Conservation (phyloP, 2,113 vertebrate species). For the Menura novaehollandiae region DNA sequence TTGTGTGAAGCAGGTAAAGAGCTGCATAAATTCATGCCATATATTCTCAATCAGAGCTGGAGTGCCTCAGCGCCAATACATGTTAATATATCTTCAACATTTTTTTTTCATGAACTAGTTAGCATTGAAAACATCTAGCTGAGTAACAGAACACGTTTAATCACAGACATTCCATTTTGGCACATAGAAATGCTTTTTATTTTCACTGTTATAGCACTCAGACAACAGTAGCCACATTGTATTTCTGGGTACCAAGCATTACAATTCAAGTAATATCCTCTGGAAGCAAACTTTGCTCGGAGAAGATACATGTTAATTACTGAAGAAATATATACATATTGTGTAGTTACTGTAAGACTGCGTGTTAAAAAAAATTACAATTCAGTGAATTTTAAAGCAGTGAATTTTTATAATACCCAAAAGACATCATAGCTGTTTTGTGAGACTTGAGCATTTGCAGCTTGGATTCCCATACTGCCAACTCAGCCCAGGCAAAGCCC, state of each 20-base stretch:
- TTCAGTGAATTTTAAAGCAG: background rate
- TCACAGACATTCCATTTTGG: background rate
- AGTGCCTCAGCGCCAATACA: background rate
- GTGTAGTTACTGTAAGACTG: background rate
- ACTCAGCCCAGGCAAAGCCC: background rate
- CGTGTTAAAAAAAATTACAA: background rate
- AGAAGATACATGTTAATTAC: background rate
- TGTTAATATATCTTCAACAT: background rate
- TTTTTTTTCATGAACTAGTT: background rate
- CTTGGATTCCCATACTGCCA: background rate
- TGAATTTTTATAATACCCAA: background rate
- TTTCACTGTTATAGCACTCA: background rate
- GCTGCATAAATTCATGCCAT: background rate
- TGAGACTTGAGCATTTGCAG: background rate
- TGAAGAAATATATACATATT: background rate
- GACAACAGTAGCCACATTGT: background rate
- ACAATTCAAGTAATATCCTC: background rate
- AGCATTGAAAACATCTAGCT: background rate
- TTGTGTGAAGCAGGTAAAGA: background rate
- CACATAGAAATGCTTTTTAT: background rate
- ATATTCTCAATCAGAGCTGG: background rate
- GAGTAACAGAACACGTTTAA: background rate
- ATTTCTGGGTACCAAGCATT: background rate
- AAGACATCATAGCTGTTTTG: background rate
- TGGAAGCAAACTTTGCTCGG: background rate